Conservation (phyloP, 2,113 vertebrate genomes). For the Stegastes partitus region DNA sequence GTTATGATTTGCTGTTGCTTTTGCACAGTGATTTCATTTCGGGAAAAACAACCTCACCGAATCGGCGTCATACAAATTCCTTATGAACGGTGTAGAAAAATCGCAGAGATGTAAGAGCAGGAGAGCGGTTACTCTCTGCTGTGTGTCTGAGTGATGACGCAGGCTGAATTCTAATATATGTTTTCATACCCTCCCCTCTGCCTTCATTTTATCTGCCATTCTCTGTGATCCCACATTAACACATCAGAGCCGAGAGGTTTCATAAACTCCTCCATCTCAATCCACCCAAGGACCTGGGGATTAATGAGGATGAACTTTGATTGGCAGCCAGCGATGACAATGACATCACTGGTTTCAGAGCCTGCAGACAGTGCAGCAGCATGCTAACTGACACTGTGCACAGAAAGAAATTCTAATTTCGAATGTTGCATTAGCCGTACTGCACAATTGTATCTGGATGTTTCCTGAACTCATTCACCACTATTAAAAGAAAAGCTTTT, state of each 20-base stretch:
- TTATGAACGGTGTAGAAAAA: not conserved
- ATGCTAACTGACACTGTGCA: not conserved
- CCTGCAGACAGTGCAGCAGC: not conserved
- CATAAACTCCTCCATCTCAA: slow-evolving; percentile 25
- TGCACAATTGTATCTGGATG: not conserved
- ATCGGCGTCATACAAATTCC: not conserved
- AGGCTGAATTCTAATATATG: slow-evolving; percentile 24
- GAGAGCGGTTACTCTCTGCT: slow-evolving; percentile 1
- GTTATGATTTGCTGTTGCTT: slow-evolving; percentile 9
- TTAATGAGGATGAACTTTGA: slow-evolving; percentile 27
- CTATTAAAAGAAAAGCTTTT: not conserved
- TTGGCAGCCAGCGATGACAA: slow-evolving; percentile 6
- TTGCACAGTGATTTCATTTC: not conserved
- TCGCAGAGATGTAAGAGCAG: not conserved
- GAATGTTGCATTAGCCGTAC: not conserved
- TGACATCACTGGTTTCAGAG: slow-evolving; percentile 5
- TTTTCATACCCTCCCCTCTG: not conserved
- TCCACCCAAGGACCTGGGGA: slow-evolving; percentile 21
- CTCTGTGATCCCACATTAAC: slow-evolving; percentile 55
- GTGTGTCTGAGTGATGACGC: slow-evolving; percentile 3
- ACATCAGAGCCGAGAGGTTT: slow-evolving; percentile 40
- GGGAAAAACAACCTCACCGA: not conserved
- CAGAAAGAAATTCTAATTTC: not conserved
- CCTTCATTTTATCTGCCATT: slow-evolving; percentile 17
- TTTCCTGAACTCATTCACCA: no score